Evolutionary conservation across 2,888 invertebrate species (phyloP).

Genomic region (Barypeithes pellucidus): DNA sequence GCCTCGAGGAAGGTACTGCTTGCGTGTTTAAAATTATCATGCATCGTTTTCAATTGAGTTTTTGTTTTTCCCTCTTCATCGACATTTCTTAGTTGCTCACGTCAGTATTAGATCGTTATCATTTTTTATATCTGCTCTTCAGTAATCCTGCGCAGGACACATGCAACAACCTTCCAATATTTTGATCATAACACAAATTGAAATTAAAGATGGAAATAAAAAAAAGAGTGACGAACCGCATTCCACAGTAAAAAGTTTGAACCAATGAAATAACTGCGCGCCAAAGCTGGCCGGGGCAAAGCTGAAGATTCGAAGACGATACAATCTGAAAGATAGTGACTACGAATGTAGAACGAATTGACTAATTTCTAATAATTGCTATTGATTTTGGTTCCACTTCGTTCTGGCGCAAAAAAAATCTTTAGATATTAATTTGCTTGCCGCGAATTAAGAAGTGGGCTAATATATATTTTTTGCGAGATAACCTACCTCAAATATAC

Average conservation of each 20-base stretch:
- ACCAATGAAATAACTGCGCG: conserved; percentile 61
- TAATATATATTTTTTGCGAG: neutral
- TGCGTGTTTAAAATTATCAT: conserved; percentile 53
- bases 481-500: neutral
- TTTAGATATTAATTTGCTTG: neutral
- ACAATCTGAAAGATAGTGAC: conserved; percentile 40
- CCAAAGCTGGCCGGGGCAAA: conserved; percentile 59
- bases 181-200: neutral
- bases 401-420: neutral
- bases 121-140: neutral
- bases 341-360: conserved; percentile 49
- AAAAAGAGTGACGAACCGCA: conserved; percentile 56
- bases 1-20: conserved; percentile 58
- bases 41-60: conserved; percentile 48
- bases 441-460: neutral
- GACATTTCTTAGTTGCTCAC: conserved; percentile 6
- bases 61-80: conserved; percentile 32
- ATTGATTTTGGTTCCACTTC: conserved; percentile 9
- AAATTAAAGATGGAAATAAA: conserved; percentile 39
- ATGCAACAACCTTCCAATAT: neutral
- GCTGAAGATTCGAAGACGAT: conserved; percentile 51
- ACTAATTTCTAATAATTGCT: conserved; percentile 17
- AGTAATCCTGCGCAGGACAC: conserved; percentile 16
- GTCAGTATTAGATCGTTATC: conserved; percentile 10
- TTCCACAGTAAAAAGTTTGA: conserved; percentile 54